Base-by-base conservation (phyloP, 37 sponge, comb jelly and placozoan genomes). In the Ianthella basta region DNA sequence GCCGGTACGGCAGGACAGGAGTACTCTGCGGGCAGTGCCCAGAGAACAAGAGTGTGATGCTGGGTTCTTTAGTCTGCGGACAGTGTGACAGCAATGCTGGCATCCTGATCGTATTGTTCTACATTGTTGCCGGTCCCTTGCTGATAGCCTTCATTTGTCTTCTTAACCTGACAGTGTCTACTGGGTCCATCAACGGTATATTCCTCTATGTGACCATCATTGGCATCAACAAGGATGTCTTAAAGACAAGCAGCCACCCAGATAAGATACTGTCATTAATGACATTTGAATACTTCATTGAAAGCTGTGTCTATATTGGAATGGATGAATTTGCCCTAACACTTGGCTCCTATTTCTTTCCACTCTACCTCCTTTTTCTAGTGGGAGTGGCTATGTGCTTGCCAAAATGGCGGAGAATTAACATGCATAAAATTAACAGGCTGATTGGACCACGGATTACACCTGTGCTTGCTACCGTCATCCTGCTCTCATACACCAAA, bases 11-110 rank as follows among this genome's bases (percentile, higher is more conserved):
- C 37, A 56, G 79, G 23, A 54, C 82, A 27, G 89, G 89, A 33
- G 34, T 89, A 33, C 82, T 89, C 6, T 89, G 89, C 80, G 85
- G 89, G 15, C 38, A 44, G n/a, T 89, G 89, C 68, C 60, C 19
- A 15, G 36, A 19, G 4, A 53, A 53, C 66, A n/a, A 50, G 53
- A 89, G 89, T 66, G 67, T 80, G 4, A 63, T 70, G 18, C 27
- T 89, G 39, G 84, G 84, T 0, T 84, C 85, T 23, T 54, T 44
- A 34, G n/a, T 53, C 5, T 88, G 88, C 61, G 0, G 34, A 15
- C 13, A 34, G 15, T 88, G 88, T 69, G 34, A n/a, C 59, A 55
- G 44, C 59, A 60, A 83, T 56, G 23, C 39, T 20, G 79, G 64
- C n/a, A 39, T 84, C 16, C 0, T 38, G 10, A 55, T 89, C 4